Percentiles rank a stretch among this genome's conserved stretches.
Conservation (phyloP, 2,888 invertebrate species). For the Campopleginae sp. region DNA sequence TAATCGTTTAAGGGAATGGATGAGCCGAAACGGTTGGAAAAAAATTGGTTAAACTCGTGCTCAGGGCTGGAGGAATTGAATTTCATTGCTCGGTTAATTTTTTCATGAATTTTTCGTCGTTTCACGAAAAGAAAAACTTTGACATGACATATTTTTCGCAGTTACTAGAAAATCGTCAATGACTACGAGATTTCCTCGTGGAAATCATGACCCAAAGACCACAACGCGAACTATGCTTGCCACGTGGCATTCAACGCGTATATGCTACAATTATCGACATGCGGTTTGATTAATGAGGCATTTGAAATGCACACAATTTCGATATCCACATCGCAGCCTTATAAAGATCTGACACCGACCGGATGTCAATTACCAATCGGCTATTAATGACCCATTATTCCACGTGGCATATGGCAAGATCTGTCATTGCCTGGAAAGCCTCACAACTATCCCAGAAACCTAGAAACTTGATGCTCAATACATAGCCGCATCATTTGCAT, state of each 20-base stretch:
- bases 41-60: background rate
- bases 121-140: background rate
- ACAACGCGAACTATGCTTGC: background rate
- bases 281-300: conserved; percentile 37
- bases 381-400: conserved; percentile 52
- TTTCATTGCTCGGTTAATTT: background rate
- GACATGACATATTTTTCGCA: background rate
- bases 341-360: conserved; percentile 27
- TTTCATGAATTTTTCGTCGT: background rate
- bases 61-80: background rate
- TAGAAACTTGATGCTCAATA: conserved; percentile 17
- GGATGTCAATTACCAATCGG: conserved; percentile 36
- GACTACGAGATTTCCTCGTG: no score
- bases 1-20: background rate
- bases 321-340: conserved; percentile 17
- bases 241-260: background rate
- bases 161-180: background rate
- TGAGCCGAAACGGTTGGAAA: background rate
- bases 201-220: background rate
- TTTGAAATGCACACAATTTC: background rate
- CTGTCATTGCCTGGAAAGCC: background rate
- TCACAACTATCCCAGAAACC: background rate
- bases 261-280: conserved; percentile 6
- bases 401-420: conserved; percentile 25
- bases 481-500: conserved; percentile 8